phyloP scores from a whole-genome alignment of 2,797 vertebrate species.

The Cynodonichthys magdalenae region DNA sequence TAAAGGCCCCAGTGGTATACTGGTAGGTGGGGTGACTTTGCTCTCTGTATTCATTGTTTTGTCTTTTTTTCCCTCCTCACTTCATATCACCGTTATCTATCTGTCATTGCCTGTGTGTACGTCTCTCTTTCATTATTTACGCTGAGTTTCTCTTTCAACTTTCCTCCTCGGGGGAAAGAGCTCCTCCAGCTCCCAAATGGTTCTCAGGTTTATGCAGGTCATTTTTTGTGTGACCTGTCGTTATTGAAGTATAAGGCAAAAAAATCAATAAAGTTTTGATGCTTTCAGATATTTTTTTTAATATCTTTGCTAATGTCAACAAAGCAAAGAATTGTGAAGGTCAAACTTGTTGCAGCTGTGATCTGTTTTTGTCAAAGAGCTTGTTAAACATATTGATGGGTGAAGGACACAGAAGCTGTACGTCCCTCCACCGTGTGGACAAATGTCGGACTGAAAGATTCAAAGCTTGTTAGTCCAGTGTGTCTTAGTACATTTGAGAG shows the following conservation, averaged over 20 bases:
- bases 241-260: constrained; percentile 16
- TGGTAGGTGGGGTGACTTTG: constrained; percentile 69
- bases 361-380: constrained; percentile 27
- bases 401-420: constrained; percentile 16
- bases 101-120: constrained; percentile 46
- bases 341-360: constrained; percentile 26
- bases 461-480: neutral
- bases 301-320: constrained; percentile 22
- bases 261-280: constrained; percentile 51
- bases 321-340: constrained; percentile 26
- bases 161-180: constrained; percentile 52
- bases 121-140: constrained; percentile 29
- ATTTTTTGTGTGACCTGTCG: constrained; percentile 23
- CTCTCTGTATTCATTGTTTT: constrained; percentile 65
- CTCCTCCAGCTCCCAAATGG: constrained; percentile 47
- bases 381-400: constrained; percentile 19
- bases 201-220: constrained; percentile 26
- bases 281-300: constrained; percentile 18
- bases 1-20: constrained; percentile 45
- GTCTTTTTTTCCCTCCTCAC: constrained; percentile 23
- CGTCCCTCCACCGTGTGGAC: constrained; percentile 1
- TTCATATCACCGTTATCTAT: constrained; percentile 53
- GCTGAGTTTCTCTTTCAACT: constrained; percentile 55
- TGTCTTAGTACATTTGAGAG: neutral
- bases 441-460: constrained; percentile 1